Base-by-base conservation (phyloP, 2,888 invertebrate genomes). In the Mythimna albipuncta region DNA sequence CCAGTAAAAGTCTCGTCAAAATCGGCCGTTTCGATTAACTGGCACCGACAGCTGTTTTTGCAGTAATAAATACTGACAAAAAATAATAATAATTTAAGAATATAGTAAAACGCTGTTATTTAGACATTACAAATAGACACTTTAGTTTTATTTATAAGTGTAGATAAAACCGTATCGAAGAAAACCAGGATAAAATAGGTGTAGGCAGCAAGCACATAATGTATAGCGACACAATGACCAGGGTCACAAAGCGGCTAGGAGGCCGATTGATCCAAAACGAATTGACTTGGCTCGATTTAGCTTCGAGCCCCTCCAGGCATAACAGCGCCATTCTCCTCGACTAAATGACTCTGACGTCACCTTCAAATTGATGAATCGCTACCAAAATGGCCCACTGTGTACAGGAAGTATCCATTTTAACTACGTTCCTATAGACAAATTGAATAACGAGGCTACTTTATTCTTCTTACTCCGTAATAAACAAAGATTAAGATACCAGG, bases 341-440 rank as follows among this genome's bases (percentile, higher is more conserved):
- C 41, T 76, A 79, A 76, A 76, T 76, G 79, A 79, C 79, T 72
- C 54, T 35, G 35, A 59, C 50, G 79, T 76, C 76, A 59, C 54
- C 79, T 79, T 76, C 32, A 72, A 76, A 79, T 79, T 76, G 76
- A 76, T 76, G 64, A 50, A 76, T 79, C 32, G 54, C 64, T 63
- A 41, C 59, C 64, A 61, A 79, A 79, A 76, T 79, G 38, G 79
- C 41, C 58, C 21, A 72, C 13, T 54, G 44, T 64, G 21, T 50
- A 61, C 38, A 61, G 73, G 64, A 79, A 72, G 47, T 78, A 78
- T 75, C 78, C 61, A 75, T 61, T 78, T 61, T 70, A 62, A 79
- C 64, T 62, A 72, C 35, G 26, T 57, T 59, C 32, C 13, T 52
- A 52, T 47, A 35, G 54, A 79, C 41, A 55, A 54, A 77, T 70